These are phyloP conservation scores for Xenopus petersii DNA, from an alignment of 2,797 vertebrate species.

Conservation along the genomic window DNA sequence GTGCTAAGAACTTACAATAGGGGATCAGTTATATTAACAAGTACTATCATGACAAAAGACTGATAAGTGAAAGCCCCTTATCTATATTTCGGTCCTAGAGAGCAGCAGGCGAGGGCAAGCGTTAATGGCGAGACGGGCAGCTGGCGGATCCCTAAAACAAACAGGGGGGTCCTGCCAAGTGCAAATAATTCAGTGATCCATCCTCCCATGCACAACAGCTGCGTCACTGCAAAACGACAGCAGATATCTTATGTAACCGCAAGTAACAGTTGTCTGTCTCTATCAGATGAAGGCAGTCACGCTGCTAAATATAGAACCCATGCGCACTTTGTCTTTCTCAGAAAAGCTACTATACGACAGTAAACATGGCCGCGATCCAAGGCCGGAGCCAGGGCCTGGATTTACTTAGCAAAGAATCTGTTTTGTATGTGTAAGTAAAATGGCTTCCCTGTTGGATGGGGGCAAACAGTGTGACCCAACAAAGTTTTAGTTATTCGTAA, in stretches of 20 bases:
- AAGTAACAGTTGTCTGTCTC: constrained; percentile 20
- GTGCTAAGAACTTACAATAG: too few relatives aligned
- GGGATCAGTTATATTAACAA: too few relatives aligned
- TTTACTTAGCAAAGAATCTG: background rate
- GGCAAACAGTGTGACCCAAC: too few relatives aligned
- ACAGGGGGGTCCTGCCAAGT: background rate
- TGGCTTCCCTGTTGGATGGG: too few relatives aligned
- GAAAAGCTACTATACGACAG: constrained; percentile 20
- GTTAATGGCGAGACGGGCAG: background rate
- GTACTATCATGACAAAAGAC: too few relatives aligned
- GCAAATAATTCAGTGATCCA: background rate
- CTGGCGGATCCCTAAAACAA: too few relatives aligned
- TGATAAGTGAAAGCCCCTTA: too few relatives aligned
- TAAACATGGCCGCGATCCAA: constrained; percentile 22
- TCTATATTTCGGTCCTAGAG: too few relatives aligned
- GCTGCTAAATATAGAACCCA: constrained; percentile 21
- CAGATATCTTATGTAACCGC: constrained; percentile 15
- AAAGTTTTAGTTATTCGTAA: too few relatives aligned
- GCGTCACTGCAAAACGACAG: background rate
- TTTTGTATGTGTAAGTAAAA: background rate
- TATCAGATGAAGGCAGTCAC: constrained; percentile 2
- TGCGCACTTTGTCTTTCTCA: constrained; percentile 19
- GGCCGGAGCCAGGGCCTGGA: background rate
- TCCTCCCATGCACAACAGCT: constrained; percentile 3
- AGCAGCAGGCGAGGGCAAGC: background rate